A percentile compares a stretch with the other conserved stretches of the same genome.
Conservation (phyloP, 2,888 invertebrate genomes). For the Chouioia cunea region DNA sequence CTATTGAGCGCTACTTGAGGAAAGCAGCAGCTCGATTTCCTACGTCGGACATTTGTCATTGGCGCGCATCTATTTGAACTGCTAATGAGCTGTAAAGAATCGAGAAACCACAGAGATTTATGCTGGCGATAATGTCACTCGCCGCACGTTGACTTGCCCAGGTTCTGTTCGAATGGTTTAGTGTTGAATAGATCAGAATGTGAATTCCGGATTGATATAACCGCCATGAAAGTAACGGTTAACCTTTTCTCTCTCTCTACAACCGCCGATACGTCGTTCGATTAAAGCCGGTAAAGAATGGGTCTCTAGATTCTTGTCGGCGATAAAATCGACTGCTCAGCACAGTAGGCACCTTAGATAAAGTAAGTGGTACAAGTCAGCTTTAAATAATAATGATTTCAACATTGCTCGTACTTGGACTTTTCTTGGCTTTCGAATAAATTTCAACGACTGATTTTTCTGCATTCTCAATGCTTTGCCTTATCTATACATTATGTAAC, state of each 20-base stretch:
- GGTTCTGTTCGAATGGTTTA: slow-evolving; percentile 48
- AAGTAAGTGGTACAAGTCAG: slow-evolving; percentile 15
- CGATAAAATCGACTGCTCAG: slow-evolving; percentile 18
- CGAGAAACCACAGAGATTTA: slow-evolving; percentile 34
- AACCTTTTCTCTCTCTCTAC: slow-evolving; percentile 16
- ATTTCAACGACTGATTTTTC: no score
- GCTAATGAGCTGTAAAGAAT: slow-evolving; percentile 46
- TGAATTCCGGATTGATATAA: slow-evolving; percentile 44
- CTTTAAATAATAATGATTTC: slow-evolving; percentile 34
- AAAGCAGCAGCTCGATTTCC: slow-evolving; percentile 10
- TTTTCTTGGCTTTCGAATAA: background rate
- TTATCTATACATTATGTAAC: no score
- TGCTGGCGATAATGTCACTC: slow-evolving; percentile 34
- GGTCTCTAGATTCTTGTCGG: slow-evolving; percentile 30
- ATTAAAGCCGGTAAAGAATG: slow-evolving; percentile 25
- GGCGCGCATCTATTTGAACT: slow-evolving; percentile 43
- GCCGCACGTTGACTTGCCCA: no score
- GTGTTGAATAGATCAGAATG: slow-evolving; percentile 39
- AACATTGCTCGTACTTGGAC: slow-evolving; percentile 3
- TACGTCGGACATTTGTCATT: slow-evolving; percentile 43
- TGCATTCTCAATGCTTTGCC: no score
- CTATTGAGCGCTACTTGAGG: no score
- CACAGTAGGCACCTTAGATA: slow-evolving; percentile 25
- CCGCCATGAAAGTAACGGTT: slow-evolving; percentile 42
- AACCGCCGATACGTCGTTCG: slow-evolving; percentile 11